A percentile compares a stretch with the other conserved stretches of the same genome.
Conservation (phyloP, 1,140 invertebrate genomes). For the Nautilus pompilius region DNA sequence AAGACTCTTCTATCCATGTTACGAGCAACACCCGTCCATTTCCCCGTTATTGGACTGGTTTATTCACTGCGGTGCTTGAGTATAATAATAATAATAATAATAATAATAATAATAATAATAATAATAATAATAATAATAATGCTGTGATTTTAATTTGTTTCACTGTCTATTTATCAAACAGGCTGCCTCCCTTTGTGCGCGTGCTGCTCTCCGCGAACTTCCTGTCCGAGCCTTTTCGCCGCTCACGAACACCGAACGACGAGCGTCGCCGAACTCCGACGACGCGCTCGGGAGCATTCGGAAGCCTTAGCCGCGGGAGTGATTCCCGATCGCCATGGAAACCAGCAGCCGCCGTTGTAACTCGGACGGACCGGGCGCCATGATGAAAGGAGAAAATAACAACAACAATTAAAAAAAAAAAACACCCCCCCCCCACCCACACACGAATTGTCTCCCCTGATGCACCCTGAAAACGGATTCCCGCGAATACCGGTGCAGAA, state of each 20-base stretch:
- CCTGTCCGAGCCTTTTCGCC: slow-evolving; percentile 22
- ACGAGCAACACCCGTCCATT: too few species aligned
- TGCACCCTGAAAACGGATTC: too few species aligned
- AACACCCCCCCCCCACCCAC: too few species aligned
- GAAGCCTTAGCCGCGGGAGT: slow-evolving; percentile 39
- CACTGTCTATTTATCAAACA: slow-evolving; percentile 6
- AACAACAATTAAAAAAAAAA: too few species aligned
- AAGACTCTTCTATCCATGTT: too few species aligned
- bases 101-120: slow-evolving; percentile 15
- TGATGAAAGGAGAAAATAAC: too few species aligned
- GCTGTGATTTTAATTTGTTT: background rate
- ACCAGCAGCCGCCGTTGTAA: too few species aligned
- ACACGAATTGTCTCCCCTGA: too few species aligned
- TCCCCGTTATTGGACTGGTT: too few species aligned
- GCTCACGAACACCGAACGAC: slow-evolving; percentile 76
- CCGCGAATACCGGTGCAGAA: too few species aligned
- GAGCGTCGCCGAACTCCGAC: slow-evolving; percentile 82
- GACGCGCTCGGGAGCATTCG: slow-evolving; percentile 84
- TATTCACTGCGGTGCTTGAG: too few species aligned
- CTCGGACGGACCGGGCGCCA: too few species aligned
- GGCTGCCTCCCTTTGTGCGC: slow-evolving; percentile 31
- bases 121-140: slow-evolving; percentile 15
- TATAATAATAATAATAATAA: slow-evolving; percentile 14
- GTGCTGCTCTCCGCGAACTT: slow-evolving; percentile 21
- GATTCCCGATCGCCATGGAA: slow-evolving; percentile 18